phyloP scores from a whole-genome alignment of 2,888 invertebrate species.

The Steinernema carpocapsae region DNA sequence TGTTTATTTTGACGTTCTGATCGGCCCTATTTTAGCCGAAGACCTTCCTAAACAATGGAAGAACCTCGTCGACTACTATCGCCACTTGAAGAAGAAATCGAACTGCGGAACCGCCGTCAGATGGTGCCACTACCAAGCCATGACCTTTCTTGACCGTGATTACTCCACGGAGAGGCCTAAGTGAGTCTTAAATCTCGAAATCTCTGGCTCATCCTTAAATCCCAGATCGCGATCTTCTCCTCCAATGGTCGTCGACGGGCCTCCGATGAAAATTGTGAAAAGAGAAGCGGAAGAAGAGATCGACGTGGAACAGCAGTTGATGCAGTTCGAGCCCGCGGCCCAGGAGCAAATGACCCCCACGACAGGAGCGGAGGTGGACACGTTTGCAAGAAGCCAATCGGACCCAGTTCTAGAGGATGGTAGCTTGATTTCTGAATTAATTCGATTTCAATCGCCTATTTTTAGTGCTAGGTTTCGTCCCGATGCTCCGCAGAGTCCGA shows the following conservation, averaged over 20 bases:
- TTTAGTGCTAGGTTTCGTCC: slow-evolving; percentile 7
- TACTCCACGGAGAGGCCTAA: background rate
- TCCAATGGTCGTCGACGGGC: slow-evolving; percentile 11
- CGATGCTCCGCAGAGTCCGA: slow-evolving; percentile 8
- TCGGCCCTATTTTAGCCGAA: background rate
- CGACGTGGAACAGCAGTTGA: background rate
- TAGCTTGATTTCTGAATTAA: background rate
- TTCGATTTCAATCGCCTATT: no score
- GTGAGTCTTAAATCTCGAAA: background rate
- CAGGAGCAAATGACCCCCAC: background rate
- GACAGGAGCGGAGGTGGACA: background rate
- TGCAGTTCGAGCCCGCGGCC: background rate
- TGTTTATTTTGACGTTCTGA: background rate
- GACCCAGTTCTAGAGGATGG: slow-evolving; percentile 1
- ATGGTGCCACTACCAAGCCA: slow-evolving; percentile 10
- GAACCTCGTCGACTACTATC: slow-evolving; percentile 21
- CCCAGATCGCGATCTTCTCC: background rate
- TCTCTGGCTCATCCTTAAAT: background rate
- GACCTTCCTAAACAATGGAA: slow-evolving; percentile 17
- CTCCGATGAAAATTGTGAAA: background rate
- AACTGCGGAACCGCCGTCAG: background rate
- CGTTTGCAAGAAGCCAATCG: background rate
- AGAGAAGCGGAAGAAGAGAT: background rate
- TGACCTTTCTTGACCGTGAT: slow-evolving; percentile 1
- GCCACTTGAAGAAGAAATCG: slow-evolving; percentile 19